These are phyloP conservation scores for Strigamia maritima DNA, from an alignment of 2,888 invertebrate genomes.

Conservation along the genomic window DNA sequence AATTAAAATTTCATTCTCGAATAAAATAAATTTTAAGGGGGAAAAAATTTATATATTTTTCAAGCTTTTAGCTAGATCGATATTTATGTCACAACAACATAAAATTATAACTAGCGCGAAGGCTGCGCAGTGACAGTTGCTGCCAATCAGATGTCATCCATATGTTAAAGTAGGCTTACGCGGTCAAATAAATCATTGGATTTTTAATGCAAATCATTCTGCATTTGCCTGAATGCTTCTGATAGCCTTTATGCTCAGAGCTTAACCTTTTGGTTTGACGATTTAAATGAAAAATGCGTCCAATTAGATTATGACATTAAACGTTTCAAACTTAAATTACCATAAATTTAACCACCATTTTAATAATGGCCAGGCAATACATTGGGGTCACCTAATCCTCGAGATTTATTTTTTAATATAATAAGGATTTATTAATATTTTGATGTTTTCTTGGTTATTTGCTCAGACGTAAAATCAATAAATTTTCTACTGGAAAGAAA, in stretches of 20 bases:
- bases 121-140: not conserved
- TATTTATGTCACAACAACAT: conserved; percentile 30
- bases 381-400: not conserved
- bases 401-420: not conserved
- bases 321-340: conserved; percentile 1
- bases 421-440: conserved; percentile 12
- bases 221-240: conserved; percentile 23
- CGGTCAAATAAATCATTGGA: conserved; percentile 12
- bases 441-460: not conserved
- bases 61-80: not conserved
- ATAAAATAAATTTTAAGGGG: not conserved
- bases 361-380: not conserved
- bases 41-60: not conserved
- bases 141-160: conserved; percentile 30
- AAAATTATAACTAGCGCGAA: not conserved
- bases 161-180: not conserved
- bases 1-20: not conserved
- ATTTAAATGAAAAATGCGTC: conserved; percentile 22
- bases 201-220: conserved; percentile 17
- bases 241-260: conserved; percentile 9
- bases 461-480: not conserved
- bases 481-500: not conserved
- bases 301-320: conserved; percentile 30
- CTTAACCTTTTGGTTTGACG: conserved; percentile 25
- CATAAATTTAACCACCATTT: not conserved